Evolutionary conservation across 2,888 invertebrate species (phyloP).

Genomic region (Priocnemis perturbator): DNA sequence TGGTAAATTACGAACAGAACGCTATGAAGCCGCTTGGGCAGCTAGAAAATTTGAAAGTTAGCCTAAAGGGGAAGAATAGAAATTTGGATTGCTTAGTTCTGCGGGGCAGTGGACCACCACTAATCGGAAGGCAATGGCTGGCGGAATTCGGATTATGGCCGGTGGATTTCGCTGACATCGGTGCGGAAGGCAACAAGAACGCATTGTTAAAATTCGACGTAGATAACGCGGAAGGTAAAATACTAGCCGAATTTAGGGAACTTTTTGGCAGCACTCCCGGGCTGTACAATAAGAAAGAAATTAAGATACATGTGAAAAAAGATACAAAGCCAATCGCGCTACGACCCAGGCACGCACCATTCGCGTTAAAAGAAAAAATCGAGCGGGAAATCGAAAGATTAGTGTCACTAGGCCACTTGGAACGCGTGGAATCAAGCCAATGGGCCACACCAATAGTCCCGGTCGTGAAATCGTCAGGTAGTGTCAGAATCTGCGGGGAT

Average conservation of each 20-base stretch:
- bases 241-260: slow-evolving; percentile 22
- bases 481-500: not conserved
- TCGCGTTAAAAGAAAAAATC: not conserved
- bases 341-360: slow-evolving; percentile 44
- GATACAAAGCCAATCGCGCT: slow-evolving; percentile 36
- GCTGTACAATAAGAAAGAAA: slow-evolving; percentile 33
- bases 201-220: slow-evolving; percentile 5
- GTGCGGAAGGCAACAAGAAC: not conserved
- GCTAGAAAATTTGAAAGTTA: slow-evolving; percentile 38
- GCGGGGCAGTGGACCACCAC: slow-evolving; percentile 43
- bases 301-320: slow-evolving; percentile 39
- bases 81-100: slow-evolving; percentile 18
- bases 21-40: slow-evolving; percentile 35
- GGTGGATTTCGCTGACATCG: slow-evolving; percentile 16
- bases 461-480: not conserved
- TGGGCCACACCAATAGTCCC: slow-evolving; percentile 25
- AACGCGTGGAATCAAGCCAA: slow-evolving; percentile 50
- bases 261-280: slow-evolving; percentile 33
- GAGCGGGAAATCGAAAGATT: too few species aligned
- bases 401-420: too few species aligned
- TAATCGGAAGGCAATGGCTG: slow-evolving; percentile 57
- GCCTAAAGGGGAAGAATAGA: slow-evolving; percentile 26
- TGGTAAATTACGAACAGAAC: slow-evolving; percentile 40
- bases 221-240: slow-evolving; percentile 3
- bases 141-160: slow-evolving; percentile 46